phyloP scores from a whole-genome alignment of 2,797 vertebrate species.

The Merluccius polli region DNA sequence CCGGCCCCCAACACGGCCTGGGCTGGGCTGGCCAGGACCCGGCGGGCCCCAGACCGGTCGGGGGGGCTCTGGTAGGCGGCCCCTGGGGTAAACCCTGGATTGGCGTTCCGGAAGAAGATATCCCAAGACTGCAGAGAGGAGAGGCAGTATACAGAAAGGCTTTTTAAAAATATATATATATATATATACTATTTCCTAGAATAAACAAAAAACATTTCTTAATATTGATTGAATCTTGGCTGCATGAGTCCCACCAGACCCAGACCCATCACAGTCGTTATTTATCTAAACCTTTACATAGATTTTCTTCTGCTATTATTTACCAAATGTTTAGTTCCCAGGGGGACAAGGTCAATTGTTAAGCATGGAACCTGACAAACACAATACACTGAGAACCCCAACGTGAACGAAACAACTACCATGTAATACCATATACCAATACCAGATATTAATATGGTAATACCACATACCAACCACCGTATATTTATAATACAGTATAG shows the following conservation, averaged over 20 bases:
- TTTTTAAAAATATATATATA: no score
- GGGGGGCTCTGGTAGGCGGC: constrained; percentile 86
- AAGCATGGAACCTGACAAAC: no score
- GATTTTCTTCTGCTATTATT: background rate
- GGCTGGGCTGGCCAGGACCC: constrained; percentile 55
- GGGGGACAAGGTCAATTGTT: background rate
- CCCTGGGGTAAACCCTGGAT: constrained; percentile 81
- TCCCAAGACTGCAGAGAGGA: constrained; percentile 85
- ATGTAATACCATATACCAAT: no score
- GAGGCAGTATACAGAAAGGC: background rate
- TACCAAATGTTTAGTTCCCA: background rate
- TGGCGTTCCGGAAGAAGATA: constrained; percentile 89
- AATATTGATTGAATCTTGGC: background rate
- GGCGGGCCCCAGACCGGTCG: constrained; percentile 62
- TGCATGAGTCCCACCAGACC: background rate
- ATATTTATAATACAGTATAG: background rate
- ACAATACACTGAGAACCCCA: background rate
- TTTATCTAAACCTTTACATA: no score
- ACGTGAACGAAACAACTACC: no score
- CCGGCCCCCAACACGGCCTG: constrained; percentile 73
- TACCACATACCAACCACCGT: no score
- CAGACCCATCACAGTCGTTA: background rate
- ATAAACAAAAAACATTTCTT: no score
- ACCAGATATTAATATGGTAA: no score
- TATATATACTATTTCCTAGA: no score